Base-by-base conservation (phyloP, 2,113 vertebrate genomes). In the Hypomesus transpacificus region DNA sequence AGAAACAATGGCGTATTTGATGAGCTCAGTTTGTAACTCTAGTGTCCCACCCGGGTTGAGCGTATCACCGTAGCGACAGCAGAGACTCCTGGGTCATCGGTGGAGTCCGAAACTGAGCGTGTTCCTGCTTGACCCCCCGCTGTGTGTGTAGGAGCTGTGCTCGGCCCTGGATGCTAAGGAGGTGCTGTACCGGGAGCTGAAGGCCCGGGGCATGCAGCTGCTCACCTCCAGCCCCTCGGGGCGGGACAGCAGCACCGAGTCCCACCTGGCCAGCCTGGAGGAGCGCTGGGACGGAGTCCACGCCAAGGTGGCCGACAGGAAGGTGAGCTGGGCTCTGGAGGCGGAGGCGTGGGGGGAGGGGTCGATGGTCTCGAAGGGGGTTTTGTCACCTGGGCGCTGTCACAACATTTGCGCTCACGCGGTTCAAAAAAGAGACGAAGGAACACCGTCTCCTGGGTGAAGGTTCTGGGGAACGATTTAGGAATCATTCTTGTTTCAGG, bases 231-330 rank as follows among this genome's bases (percentile, higher is more conserved):
- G 89, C 62, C 92, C 93, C 1, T 91, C 93, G 54, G 92, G 93
- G 81, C 90, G 91, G 46, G 96, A 98, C 86, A 95, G 93, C 85
- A 98, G 94, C 17, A 93, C 94, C 11, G 94, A 97, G 74, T 94
- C 95, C 81, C 96, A 98, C 89, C 94, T 98, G 74, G 82, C 87
- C 85, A 95, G 96, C 89, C 87, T 99, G 81, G 95, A 93, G 87
- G 95, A 96, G 83, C 97, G 97, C 85, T 98, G 97, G 96, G 94
- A 96, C 70, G 90, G 92, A 0, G 95, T 98, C 75, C 92, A 95
- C 87, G 92, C 89, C 60, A 99, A 98, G 83, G 92, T 96, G 74
- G 81, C 87, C 21, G 96, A 98, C 83, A 95, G 93, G 89, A 99
- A 96, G 91, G 97, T 98, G 3, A 46, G 28, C 26, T 7, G 24